Percentiles rank a stretch among this genome's conserved stretches.
Evolutionary conservation across 2,888 invertebrate species (phyloP).

Genomic region (Drosophila koepferae): DNA sequence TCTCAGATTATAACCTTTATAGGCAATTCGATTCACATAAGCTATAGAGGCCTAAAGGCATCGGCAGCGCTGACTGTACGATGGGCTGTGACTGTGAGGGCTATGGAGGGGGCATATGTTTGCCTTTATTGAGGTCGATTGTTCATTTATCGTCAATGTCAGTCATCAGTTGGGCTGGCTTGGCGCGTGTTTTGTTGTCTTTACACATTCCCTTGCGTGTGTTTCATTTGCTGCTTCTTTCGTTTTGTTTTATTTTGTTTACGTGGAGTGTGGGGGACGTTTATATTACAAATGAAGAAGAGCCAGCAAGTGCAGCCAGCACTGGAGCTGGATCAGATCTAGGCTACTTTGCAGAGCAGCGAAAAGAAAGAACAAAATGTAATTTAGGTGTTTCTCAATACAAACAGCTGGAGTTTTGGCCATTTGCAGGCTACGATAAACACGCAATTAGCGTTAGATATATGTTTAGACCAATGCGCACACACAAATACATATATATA

Average conservation of each 20-base stretch:
- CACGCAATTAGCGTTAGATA: slow-evolving; percentile 43
- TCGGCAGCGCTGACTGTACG: not conserved
- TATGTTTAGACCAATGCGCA: slow-evolving; percentile 23
- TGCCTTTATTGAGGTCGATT: slow-evolving; percentile 74
- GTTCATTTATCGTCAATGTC: slow-evolving; percentile 77
- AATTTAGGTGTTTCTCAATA: slow-evolving; percentile 41
- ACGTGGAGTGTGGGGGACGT: slow-evolving; percentile 25
- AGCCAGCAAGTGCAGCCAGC: slow-evolving; percentile 15
- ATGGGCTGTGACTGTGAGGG: not conserved
- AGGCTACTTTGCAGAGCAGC: not conserved
- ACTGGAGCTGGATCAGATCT: slow-evolving; percentile 6
- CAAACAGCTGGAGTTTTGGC: slow-evolving; percentile 47
- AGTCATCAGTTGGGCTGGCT: slow-evolving; percentile 64
- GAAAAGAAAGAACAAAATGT: not conserved
- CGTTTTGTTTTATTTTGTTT: slow-evolving; percentile 43
- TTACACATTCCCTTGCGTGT: slow-evolving; percentile 64
- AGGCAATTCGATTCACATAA: not conserved
- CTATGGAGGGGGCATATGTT: slow-evolving; percentile 20
- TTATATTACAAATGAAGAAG: slow-evolving; percentile 38
- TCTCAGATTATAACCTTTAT: not conserved
- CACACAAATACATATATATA: not conserved
- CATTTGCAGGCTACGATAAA: slow-evolving; percentile 32
- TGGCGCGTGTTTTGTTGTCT: slow-evolving; percentile 69
- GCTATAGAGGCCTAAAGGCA: not conserved
- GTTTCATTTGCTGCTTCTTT: slow-evolving; percentile 1